A percentile compares a stretch with the other conserved stretches of the same genome.
phyloP scores from a whole-genome alignment of 2,888 invertebrate species.

The Troilus luridus region DNA sequence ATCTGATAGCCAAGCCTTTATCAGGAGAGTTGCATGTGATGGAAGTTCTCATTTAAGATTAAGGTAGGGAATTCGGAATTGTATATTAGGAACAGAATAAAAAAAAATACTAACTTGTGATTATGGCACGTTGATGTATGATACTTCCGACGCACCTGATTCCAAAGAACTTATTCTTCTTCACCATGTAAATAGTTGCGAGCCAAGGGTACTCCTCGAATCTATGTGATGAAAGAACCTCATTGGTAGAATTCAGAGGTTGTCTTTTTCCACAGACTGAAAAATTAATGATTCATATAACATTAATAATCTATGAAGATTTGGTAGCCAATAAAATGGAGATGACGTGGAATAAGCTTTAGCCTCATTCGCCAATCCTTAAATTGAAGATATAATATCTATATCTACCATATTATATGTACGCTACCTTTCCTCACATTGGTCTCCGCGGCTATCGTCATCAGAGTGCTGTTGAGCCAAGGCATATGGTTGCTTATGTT shows the following conservation, averaged over 20 bases:
- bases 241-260: no score
- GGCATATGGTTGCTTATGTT: neutral
- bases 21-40: no score
- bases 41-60: no score
- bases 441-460: neutral
- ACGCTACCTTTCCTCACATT: neutral
- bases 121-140: neutral
- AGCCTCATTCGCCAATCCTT: no score
- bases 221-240: neutral
- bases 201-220: neutral
- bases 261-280: conserved; percentile 4
- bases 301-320: no score
- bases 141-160: conserved; percentile 1
- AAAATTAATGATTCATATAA: neutral
- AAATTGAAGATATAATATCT: no score
- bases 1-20: no score
- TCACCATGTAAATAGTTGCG: neutral
- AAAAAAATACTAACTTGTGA: neutral
- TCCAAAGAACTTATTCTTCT: conserved; percentile 1
- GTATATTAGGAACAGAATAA: no score
- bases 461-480: neutral
- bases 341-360: no score
- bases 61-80: no score
- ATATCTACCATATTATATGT: no score
- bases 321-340: no score